Percentiles rank a stretch among this genome's conserved stretches.
Conservation (phyloP, 2,797 vertebrate genomes). For the Leptoclinus maculatus region DNA sequence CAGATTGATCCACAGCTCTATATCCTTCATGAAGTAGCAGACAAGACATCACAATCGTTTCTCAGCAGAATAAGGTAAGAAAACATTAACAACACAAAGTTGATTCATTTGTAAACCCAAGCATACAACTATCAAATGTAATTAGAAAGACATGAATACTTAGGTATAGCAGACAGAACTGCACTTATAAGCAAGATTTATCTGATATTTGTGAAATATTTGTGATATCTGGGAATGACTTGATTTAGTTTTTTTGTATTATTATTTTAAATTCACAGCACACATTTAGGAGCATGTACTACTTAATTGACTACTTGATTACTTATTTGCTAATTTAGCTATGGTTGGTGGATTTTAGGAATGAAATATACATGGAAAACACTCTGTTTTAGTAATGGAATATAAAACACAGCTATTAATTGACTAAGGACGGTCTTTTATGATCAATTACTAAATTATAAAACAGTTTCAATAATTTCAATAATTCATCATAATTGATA, state of each 20-base stretch:
- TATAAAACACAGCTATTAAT: not conserved
- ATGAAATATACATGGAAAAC: not conserved
- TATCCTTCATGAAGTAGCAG: slow-evolving; percentile 28
- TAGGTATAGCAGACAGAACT: not conserved
- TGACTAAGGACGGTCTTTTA: not conserved
- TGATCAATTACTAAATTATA: not conserved
- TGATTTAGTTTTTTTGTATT: not conserved
- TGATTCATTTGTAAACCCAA: not conserved
- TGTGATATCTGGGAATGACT: not conserved
- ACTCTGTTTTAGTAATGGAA: not conserved
- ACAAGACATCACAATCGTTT: slow-evolving; percentile 12
- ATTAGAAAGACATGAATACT: not conserved
- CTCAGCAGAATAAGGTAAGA: slow-evolving; percentile 65
- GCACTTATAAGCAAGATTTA: not conserved
- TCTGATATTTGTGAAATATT: not conserved
- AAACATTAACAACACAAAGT: not conserved
- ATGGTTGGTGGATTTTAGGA: not conserved
- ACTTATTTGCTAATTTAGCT: not conserved
- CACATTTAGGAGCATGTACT: not conserved
- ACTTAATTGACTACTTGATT: not conserved
- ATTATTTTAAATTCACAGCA: not conserved
- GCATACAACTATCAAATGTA: not conserved
- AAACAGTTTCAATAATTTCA: not conserved
- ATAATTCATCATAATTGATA: not conserved
- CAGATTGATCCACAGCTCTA: slow-evolving; percentile 40